Evolutionary conservation across 1,140 invertebrate genomes (phyloP), one percentile per base, ranked within the genome.

Genomic region (Solen grandis): DNA sequence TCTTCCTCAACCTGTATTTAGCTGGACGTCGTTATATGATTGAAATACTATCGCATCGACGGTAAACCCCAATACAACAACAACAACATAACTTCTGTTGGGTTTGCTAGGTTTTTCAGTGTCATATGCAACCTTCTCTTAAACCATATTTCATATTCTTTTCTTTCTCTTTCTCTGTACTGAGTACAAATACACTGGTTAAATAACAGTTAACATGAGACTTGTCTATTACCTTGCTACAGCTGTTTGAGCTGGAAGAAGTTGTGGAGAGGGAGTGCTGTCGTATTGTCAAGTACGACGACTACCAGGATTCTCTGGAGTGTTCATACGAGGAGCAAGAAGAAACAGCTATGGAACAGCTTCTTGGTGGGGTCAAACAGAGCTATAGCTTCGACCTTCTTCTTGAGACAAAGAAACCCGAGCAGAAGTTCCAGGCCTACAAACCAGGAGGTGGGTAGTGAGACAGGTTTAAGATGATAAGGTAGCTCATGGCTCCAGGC

Each of bases 221-320:
- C n/a, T n/a, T n/a, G n/a, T n/a, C n/a, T 46, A 46, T 19, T 46
- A 19, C 41, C 8, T 59, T 63, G 68, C 85, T 89, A 5, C 82
- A 94, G 86, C 91, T 93, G 84, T 94, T 96, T 50, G 93, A 94
- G 68, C 89, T 96, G 33, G 93, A 95, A 36, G 92, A 91, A 14
- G 84, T 94, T 75, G 93, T 95, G 5, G 93, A 94, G 14, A 69
- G 95, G 0, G 93, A 95, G 41, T 94, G 95, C 74, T 96, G 95
- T 86, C 94, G 96, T 2, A 91, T 97, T 25, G 95, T 97, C 1
- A 94, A 93, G 73, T 97, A 96, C 87, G 94, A 96, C 88, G 93
- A 94, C 36, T 90, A 93, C 25, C 93, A 94, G 77, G 95, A 96
- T 75, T 92, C 94, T 2, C 94, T 97, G n/a, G 94, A 96, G 82